Conservation (phyloP, 2,888 invertebrate species). For the Diarsia dahlii region DNA sequence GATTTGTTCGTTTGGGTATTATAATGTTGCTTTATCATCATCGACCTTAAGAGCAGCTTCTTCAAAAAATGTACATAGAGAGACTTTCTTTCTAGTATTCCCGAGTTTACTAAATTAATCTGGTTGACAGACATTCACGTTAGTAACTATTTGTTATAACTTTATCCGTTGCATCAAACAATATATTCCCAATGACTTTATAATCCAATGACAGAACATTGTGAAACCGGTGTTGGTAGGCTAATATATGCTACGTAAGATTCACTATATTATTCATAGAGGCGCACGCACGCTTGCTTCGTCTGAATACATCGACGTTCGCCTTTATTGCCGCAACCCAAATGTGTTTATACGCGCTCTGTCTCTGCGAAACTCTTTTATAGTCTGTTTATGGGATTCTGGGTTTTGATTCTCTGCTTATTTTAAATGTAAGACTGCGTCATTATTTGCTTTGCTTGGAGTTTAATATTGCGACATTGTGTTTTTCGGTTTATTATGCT, state of each 20-base stretch:
- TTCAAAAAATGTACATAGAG: neutral
- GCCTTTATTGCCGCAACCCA: slow-evolving; percentile 63
- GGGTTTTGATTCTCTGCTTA: slow-evolving; percentile 52
- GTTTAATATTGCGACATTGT: neutral
- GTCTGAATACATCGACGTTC: slow-evolving; percentile 63
- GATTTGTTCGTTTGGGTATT: neutral
- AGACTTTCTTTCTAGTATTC: neutral
- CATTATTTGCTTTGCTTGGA: slow-evolving; percentile 12
- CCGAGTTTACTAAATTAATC: neutral
- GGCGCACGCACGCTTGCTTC: slow-evolving; percentile 61
- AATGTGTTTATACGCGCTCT: slow-evolving; percentile 67
- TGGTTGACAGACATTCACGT: neutral
- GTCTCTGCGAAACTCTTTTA: slow-evolving; percentile 64
- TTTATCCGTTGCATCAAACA: no score
- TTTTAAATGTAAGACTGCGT: slow-evolving; percentile 52
- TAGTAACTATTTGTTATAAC: neutral
- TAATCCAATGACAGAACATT: slow-evolving; percentile 11
- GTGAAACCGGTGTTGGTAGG: slow-evolving; percentile 29
- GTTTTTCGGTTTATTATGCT: neutral
- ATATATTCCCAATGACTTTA: slow-evolving; percentile 4
- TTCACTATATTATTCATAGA: slow-evolving; percentile 67
- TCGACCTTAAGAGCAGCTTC: neutral
- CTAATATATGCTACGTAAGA: slow-evolving; percentile 55
- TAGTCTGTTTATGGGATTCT: slow-evolving; percentile 61
- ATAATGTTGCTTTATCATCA: neutral